A percentile compares a stretch with the other conserved stretches of the same genome.
Conservation (phyloP, 2,888 invertebrate species). For the Digitonthophagus gazella region DNA sequence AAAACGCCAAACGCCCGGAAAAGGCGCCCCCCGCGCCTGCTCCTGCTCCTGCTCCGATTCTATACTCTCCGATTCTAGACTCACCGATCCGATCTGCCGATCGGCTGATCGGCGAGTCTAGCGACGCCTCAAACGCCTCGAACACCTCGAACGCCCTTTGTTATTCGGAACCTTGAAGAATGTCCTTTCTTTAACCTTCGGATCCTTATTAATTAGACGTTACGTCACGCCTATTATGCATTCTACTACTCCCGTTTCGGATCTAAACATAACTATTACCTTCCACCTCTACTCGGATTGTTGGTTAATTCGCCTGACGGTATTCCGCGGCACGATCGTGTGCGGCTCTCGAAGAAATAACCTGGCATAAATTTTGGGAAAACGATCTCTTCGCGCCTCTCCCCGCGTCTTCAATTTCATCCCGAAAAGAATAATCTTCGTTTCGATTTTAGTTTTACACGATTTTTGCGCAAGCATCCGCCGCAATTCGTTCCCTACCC, state of each 20-base stretch:
- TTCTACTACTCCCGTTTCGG: constrained; percentile 28
- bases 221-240: constrained; percentile 28
- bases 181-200: constrained; percentile 42
- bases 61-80: too few species aligned
- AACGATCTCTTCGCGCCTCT: background rate
- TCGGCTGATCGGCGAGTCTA: background rate
- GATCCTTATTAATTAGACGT: constrained; percentile 36
- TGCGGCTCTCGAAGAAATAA: background rate
- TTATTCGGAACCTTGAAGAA: constrained; percentile 37
- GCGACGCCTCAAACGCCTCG: too few species aligned
- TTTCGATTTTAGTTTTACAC: too few species aligned
- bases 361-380: background rate
- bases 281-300: background rate
- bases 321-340: background rate
- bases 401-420: too few species aligned
- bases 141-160: constrained; percentile 30
- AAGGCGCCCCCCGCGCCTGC: too few species aligned
- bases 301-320: background rate
- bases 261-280: constrained; percentile 21
- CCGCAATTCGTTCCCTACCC: too few species aligned
- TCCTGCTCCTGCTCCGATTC: too few species aligned
- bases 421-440: background rate
- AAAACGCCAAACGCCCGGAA: constrained; percentile 16
- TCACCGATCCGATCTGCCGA: background rate
- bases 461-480: too few species aligned